Evolutionary conservation across 1,140 invertebrate genomes (phyloP).

Genomic region (Ridgeia piscesae): DNA sequence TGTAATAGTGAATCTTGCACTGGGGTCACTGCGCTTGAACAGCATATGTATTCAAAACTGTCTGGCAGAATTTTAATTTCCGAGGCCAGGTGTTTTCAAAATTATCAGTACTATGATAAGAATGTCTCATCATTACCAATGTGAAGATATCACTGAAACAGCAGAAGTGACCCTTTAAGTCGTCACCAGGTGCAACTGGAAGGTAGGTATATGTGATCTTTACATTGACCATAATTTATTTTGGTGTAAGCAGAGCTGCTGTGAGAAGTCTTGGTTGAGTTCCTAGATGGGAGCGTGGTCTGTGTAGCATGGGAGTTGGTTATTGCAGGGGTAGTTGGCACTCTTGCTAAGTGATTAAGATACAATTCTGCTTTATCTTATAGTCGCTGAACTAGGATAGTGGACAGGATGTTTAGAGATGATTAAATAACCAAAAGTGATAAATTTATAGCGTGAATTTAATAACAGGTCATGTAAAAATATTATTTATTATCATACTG

Average conservation of each 20-base stretch:
- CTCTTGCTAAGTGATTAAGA: background rate
- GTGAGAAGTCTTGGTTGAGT: background rate
- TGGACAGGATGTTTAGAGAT: background rate
- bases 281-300: background rate
- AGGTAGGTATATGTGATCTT: background rate
- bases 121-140: background rate
- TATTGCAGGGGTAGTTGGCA: background rate
- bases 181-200: background rate
- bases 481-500: too few species aligned
- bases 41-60: background rate
- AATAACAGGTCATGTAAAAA: background rate
- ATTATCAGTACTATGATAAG: too few species aligned
- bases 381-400: background rate
- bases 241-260: background rate
- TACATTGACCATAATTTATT: background rate
- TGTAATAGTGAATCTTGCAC: background rate
- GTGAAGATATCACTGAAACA: background rate
- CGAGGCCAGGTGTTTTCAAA: too few species aligned
- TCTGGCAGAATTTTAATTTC: background rate
- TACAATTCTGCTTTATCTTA: background rate
- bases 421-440: background rate
- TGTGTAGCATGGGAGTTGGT: background rate
- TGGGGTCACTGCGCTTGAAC: background rate
- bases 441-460: background rate
- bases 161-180: background rate